Conservation (phyloP, 2,113 vertebrate genomes). For the Pomatostomus ruficeps region DNA sequence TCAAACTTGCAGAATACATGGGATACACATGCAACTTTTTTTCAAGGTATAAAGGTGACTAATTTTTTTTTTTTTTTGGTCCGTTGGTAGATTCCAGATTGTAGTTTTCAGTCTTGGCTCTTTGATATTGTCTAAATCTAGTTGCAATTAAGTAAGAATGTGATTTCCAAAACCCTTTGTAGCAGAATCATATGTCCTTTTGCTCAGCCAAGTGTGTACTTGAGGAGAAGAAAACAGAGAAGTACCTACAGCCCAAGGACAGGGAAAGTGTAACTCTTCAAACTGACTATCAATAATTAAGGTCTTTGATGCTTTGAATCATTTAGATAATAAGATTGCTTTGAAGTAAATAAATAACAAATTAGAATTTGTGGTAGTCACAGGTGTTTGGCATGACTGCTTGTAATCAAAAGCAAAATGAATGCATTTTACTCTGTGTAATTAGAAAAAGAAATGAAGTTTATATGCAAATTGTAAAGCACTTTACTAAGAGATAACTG, state of each 20-base stretch:
- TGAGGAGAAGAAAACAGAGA: constrained; percentile 48
- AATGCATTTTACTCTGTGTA: constrained; percentile 74
- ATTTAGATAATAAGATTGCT: constrained; percentile 79
- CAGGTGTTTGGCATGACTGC: constrained; percentile 78
- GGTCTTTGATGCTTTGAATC: constrained; percentile 70
- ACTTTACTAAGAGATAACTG: constrained; percentile 69
- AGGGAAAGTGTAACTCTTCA: constrained; percentile 40
- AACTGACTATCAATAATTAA: constrained; percentile 76
- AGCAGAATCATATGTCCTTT: constrained; percentile 12
- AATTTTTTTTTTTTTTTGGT: background rate
- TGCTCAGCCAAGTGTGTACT: constrained; percentile 22
- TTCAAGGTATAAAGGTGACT: background rate
- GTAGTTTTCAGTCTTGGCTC: constrained; percentile 10
- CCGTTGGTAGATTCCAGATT: background rate
- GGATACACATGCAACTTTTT: background rate
- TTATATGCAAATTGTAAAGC: constrained; percentile 77
- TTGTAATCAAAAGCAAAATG: constrained; percentile 75
- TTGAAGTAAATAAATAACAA: constrained; percentile 80
- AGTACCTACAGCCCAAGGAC: constrained; percentile 58
- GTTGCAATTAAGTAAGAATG: constrained; percentile 28
- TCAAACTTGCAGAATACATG: background rate
- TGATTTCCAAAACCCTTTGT: constrained; percentile 27
- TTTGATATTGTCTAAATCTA: constrained; percentile 18
- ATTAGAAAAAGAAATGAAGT: constrained; percentile 81
- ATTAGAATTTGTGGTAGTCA: constrained; percentile 78